Percentiles rank a stretch among this genome's conserved stretches.
Evolutionary conservation across 2,797 vertebrate genomes (phyloP).

Genomic region (Sebastes diploproa): DNA sequence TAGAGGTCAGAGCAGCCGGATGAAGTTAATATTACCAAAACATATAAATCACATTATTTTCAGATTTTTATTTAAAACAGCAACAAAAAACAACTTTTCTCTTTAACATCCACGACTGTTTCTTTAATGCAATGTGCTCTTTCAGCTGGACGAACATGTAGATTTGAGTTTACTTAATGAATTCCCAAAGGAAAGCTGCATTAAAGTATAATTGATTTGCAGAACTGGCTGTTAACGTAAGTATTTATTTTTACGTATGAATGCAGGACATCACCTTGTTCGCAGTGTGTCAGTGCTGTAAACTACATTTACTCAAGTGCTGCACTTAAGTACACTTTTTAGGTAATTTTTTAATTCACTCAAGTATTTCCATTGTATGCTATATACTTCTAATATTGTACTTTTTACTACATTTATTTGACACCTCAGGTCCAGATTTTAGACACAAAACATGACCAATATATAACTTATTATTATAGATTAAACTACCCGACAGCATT

Average conservation of each 20-base stretch:
- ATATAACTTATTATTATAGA: not conserved
- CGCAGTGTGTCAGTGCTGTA: not conserved
- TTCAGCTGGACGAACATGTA: not conserved
- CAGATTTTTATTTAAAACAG: not conserved
- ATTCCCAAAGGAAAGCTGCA: too few species aligned
- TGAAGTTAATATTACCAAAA: not conserved
- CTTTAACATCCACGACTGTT: not conserved
- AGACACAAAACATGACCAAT: not conserved
- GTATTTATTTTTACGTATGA: not conserved
- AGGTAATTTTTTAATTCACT: too few species aligned
- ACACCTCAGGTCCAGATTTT: not conserved
- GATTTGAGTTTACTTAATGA: not conserved
- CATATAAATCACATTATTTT: not conserved
- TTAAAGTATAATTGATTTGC: too few species aligned
- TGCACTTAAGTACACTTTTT: not conserved
- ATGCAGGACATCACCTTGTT: not conserved
- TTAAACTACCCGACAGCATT: not conserved
- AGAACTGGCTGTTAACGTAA: too few species aligned
- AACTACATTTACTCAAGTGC: not conserved
- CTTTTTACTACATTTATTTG: not conserved
- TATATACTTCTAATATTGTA: not conserved
- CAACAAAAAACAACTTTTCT: not conserved
- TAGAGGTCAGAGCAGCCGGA: not conserved
- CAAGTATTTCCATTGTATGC: not conserved
- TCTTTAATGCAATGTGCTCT: not conserved